Base-by-base conservation (phyloP, 2,888 invertebrate genomes). In the Crossocerus cetratus region DNA sequence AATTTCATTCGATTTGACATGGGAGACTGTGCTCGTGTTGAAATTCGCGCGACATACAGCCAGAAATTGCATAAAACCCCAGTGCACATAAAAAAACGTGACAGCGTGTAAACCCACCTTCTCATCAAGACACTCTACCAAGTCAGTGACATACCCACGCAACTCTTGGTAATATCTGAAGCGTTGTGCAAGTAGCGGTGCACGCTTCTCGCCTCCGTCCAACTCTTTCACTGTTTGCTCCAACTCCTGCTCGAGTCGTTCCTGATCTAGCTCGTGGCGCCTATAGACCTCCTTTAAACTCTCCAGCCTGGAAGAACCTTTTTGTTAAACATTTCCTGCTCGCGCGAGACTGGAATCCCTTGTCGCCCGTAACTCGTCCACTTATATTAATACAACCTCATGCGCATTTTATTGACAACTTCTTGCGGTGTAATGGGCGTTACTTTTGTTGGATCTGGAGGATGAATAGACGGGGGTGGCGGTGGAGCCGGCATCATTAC, bases 41-140 rank as follows among this genome's bases (percentile, higher is more conserved):
- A 32, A 32, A 5, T 4, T 32, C 32, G 32, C 32, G 32, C 32
- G 8, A 32, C 32, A 32, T 65, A 70, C 78, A 80, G 79, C 76
- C 80, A 74, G 63, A 72, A 77, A 81, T 71, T 77, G 83, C 82
- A 84, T 81, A 82, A 78, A 83, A 78, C 76, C 86, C 85, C 83
- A 80, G 85, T 82, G 83, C 82, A 83, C 83, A 79, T 77, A 83
- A 86, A 86, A 84, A 87, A 86, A 86, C 87, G 88, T 86, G 86
- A 87, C 80, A 88, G 86, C 87, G 86, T 88, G 87, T 90, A 84
- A 90, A 90, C 90, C 89, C 90, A 98, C 97, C 95, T 99, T 99
- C 92, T 98, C 98, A 91, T 98, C 97, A 86, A 99, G 93, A 92
- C 99, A 99, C 92, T 99, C 99, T 90, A 99, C 94, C 91, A 99